These are phyloP conservation scores for Papilio demoleus DNA, from an alignment of 2,888 invertebrate species.

Conservation along the genomic window DNA sequence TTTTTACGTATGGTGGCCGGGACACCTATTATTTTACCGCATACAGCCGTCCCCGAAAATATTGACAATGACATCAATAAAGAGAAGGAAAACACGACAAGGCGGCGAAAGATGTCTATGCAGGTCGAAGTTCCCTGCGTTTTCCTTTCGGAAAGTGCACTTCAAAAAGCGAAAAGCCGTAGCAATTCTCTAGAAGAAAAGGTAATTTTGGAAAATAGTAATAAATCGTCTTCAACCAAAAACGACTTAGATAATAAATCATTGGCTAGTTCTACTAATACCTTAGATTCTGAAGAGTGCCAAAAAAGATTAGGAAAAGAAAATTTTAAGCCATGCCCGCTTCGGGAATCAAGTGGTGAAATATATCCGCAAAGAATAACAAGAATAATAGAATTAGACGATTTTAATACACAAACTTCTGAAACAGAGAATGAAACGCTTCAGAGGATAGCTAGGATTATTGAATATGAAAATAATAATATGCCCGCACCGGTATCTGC, in stretches of 20 bases:
- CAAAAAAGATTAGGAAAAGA: conserved; percentile 57
- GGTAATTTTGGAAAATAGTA: conserved; percentile 68
- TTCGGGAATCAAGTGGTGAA: conserved; percentile 54
- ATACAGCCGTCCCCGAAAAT: conserved; percentile 70
- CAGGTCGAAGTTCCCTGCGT: conserved; percentile 82
- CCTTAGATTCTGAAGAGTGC: conserved; percentile 60
- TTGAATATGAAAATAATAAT: conserved; percentile 72
- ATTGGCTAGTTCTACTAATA: conserved; percentile 64
- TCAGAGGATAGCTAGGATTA: conserved; percentile 77
- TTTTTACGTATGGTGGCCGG: conserved; percentile 86
- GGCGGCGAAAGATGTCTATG: conserved; percentile 80
- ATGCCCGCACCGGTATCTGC: conserved; percentile 58
- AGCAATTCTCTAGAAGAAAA: conserved; percentile 77
- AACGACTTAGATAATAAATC: conserved; percentile 67
- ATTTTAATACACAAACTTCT: conserved; percentile 59
- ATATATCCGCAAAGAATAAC: conserved; percentile 74
- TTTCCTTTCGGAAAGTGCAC: conserved; percentile 77
- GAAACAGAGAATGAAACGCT: conserved; percentile 69
- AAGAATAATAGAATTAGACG: conserved; percentile 77
- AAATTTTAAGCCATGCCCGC: conserved; percentile 51
- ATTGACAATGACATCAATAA: conserved; percentile 74
- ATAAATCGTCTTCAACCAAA: conserved; percentile 62
- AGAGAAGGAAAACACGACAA: conserved; percentile 72
- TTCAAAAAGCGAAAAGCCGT: conserved; percentile 76
- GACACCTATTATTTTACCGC: conserved; percentile 84